Evolutionary conservation across 2,888 invertebrate species (phyloP), one percentile per base, ranked within the genome.

Genomic region (Gisinianus flammeolus): DNA sequence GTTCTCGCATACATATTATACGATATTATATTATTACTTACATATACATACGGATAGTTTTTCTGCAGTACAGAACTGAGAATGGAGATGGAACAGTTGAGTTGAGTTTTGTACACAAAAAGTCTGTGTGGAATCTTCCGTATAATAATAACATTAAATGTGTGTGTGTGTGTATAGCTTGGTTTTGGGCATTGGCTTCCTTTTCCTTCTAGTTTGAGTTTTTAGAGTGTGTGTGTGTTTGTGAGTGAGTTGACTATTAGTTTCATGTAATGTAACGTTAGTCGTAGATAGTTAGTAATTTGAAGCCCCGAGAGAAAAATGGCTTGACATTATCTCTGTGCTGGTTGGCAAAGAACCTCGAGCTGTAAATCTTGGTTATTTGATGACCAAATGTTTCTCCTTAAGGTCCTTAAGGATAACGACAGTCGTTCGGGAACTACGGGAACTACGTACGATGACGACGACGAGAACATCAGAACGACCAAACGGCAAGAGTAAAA

Each of bases 331-430:
- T 74, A 74, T 74, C 66, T 75, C 66, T 58, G n/a, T 58, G 22
- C n/a, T 33, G 52, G 28, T 75, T 75, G 75, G 75, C 75, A 67
- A 75, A 75, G 67, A 75, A 75, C 52, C 66, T 66, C 19, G 24
- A 0, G 28, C 28, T 66, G 67, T 75, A 75, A 75, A 75, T 75
- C 75, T 75, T 75, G 66, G 75, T 67, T 75, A 75, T 75, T 75
- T 75, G 75, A 67, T 75, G 75, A 75, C 75, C 75, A 75, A 75
- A 75, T 75, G 75, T 75, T 72, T 75, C 67, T 75, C 31, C 67
- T 75, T 75, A 33, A 74, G 62, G 16, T n/a, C n/a, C n/a, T n/a
- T n/a, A n/a, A n/a, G n/a, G 33, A 62, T 44, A 74, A 74, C 73
- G 73, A 74, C 73, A 69, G 69, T 52, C 69, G 22, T 69, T 44